phyloP scores from a whole-genome alignment of 1,140 invertebrate genomes.

The Tenebrio molitor region DNA sequence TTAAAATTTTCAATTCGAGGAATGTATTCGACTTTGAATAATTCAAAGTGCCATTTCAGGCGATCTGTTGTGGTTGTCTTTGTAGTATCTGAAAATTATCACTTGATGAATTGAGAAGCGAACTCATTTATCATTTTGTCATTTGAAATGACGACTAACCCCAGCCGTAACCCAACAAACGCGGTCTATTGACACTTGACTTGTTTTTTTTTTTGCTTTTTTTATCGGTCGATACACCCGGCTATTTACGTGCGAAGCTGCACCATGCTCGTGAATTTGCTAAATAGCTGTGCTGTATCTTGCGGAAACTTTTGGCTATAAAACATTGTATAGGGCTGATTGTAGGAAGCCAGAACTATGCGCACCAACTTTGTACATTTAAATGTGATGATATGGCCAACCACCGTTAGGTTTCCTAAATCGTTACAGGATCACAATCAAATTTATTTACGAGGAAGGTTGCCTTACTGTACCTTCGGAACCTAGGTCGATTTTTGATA shows the following conservation, averaged over 20 bases:
- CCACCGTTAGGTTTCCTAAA: neutral
- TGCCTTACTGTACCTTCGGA: too few species aligned
- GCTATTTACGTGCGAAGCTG: too few species aligned
- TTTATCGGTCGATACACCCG: too few species aligned
- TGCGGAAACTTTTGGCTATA: neutral
- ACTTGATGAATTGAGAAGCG: slow-evolving; percentile 28
- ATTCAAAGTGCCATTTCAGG: slow-evolving; percentile 12
- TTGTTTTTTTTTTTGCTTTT: too few species aligned
- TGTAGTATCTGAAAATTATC: slow-evolving; percentile 21
- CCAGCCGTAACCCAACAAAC: neutral
- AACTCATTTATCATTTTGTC: slow-evolving; percentile 28
- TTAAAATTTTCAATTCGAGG: slow-evolving; percentile 9
- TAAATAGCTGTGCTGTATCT: neutral
- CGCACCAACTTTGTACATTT: slow-evolving; percentile 4
- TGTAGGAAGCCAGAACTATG: neutral
- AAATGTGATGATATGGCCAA: neutral
- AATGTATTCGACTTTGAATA: slow-evolving; percentile 17
- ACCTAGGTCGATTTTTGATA: too few species aligned
- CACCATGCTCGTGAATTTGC: neutral
- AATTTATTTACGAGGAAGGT: too few species aligned
- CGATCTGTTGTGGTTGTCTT: slow-evolving; percentile 7
- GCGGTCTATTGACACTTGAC: neutral
- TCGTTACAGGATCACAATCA: neutral
- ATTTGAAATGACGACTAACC: neutral
- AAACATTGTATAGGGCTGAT: neutral